phyloP scores from a whole-genome alignment of 2,797 vertebrate species.

The Amblyraja radiata region DNA sequence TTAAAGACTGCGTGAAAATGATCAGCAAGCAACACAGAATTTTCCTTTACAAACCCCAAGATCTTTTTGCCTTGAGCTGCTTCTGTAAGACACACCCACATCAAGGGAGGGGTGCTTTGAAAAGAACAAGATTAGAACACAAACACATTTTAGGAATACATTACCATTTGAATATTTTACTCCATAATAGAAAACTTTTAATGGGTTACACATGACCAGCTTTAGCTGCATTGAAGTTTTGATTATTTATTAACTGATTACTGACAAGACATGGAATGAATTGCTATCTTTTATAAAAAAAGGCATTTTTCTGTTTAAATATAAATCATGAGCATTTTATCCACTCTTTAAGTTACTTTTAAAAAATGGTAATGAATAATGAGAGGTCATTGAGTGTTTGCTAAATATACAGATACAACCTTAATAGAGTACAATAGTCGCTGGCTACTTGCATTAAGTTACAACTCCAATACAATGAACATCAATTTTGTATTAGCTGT shows the following conservation, averaged over 20 bases:
- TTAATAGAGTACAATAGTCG: too few species aligned
- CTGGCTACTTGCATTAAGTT: neutral
- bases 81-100: constrained; percentile 59
- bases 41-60: constrained; percentile 62
- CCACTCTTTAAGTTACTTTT: neutral
- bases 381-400: neutral
- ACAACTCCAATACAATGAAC: neutral
- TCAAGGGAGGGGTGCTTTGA: constrained; percentile 63
- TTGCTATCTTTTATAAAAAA: neutral
- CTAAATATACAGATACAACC: neutral
- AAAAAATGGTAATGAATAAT: neutral
- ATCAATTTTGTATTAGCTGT: neutral
- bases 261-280: neutral
- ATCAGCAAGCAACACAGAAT: constrained; percentile 40
- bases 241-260: neutral
- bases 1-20: neutral
- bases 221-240: neutral
- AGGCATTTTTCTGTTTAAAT: neutral
- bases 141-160: neutral
- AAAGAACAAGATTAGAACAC: constrained; percentile 40
- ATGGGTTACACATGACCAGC: neutral
- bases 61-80: constrained; percentile 69
- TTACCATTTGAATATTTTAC: neutral
- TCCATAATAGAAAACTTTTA: neutral
- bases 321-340: neutral